phyloP scores from a whole-genome alignment of 2,113 vertebrate species.

The Geococcyx californianus region DNA sequence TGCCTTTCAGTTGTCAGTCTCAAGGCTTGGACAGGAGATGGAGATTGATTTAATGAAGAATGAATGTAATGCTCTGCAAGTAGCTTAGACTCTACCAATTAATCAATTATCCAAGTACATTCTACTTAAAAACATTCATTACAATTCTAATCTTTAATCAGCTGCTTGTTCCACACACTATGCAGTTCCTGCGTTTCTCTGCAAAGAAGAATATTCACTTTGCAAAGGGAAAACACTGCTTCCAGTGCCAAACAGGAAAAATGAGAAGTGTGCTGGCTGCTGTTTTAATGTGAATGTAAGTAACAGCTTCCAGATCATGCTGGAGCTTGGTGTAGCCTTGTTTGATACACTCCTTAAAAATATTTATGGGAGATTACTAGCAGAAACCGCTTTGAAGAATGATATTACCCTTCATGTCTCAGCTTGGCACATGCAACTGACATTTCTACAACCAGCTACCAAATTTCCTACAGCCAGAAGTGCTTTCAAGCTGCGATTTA shows the following conservation, averaged over 20 bases:
- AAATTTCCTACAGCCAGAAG: not conserved
- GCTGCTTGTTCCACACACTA: not conserved
- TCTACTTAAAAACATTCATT: constrained; percentile 55
- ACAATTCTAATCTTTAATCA: constrained; percentile 45
- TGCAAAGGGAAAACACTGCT: not conserved
- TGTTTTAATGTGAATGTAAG: not conserved
- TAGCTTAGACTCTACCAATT: constrained; percentile 51
- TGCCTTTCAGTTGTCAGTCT: constrained; percentile 11
- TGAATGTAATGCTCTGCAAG: constrained; percentile 30
- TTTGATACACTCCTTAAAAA: not conserved
- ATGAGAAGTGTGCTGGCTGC: not conserved
- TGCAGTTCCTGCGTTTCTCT: not conserved
- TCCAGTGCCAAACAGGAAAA: not conserved
- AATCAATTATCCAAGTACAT: constrained; percentile 62
- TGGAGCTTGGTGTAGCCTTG: not conserved
- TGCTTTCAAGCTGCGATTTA: not conserved
- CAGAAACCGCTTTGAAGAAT: not conserved
- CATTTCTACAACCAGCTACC: not conserved
- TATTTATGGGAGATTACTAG: not conserved
- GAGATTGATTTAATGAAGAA: constrained; percentile 34
- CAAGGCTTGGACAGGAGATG: constrained; percentile 34
- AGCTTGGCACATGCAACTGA: not conserved
- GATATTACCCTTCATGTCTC: not conserved
- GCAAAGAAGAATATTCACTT: not conserved
- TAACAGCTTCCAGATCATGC: not conserved